Conservation (phyloP, 2,797 vertebrate genomes). For the Micromesistius poutassou region DNA sequence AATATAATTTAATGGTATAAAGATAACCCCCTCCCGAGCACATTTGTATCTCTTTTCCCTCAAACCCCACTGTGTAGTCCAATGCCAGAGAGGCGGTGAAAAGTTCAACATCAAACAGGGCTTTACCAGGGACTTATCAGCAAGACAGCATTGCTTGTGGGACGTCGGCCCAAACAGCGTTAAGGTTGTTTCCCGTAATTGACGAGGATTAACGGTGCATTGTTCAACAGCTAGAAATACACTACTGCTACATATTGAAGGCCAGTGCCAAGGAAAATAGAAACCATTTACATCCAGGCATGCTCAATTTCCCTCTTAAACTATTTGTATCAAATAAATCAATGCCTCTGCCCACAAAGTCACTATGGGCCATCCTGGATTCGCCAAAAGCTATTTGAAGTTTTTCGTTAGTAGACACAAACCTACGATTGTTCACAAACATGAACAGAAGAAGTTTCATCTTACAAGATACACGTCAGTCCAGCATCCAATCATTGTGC, state of each 20-base stretch:
- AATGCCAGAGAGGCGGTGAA: slow-evolving; percentile 38
- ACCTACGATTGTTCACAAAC: not conserved
- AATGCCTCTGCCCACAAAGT: not conserved
- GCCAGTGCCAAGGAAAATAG: not conserved
- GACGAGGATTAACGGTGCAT: slow-evolving; percentile 9
- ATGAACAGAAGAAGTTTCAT: not conserved
- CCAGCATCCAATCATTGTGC: not conserved
- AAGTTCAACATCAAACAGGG: slow-evolving; percentile 60
- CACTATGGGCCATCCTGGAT: not conserved
- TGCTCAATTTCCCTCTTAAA: not conserved
- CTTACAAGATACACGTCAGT: not conserved
- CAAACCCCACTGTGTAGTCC: slow-evolving; percentile 40
- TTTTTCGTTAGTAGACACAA: slow-evolving; percentile 1
- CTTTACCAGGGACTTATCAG: slow-evolving; percentile 17
- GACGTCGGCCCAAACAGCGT: slow-evolving; percentile 11
- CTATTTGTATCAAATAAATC: slow-evolving; percentile 3
- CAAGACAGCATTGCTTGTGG: slow-evolving; percentile 11
- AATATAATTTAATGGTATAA: slow-evolving; percentile 48
- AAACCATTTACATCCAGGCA: not conserved
- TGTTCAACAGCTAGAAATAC: slow-evolving; percentile 3
- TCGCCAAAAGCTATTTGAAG: not conserved
- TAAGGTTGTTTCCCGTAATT: not conserved
- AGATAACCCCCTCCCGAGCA: slow-evolving; percentile 49
- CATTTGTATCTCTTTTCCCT: slow-evolving; percentile 56
- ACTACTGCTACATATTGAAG: not conserved